phyloP scores from a whole-genome alignment of 2,797 vertebrate genomes.

The Gorsachius magnificus region DNA sequence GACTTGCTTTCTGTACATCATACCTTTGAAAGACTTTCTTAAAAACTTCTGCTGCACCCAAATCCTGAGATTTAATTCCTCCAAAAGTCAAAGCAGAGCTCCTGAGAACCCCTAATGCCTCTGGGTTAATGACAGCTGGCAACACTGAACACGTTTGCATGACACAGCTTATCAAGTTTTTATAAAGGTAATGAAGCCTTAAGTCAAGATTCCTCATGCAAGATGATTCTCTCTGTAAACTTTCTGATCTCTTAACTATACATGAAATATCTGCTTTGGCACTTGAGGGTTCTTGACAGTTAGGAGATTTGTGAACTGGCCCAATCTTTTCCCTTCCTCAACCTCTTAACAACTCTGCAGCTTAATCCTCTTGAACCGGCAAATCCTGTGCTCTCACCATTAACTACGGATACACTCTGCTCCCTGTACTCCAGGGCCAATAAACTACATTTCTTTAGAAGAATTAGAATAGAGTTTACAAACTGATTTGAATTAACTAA shows the following conservation, averaged over 20 bases:
- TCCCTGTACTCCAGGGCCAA: background rate
- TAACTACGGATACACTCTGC: background rate
- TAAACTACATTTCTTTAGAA: background rate
- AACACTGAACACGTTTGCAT: background rate
- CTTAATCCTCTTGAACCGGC: background rate
- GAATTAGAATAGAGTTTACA: background rate
- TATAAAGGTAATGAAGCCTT: background rate
- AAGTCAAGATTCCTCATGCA: background rate
- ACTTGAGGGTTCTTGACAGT: background rate
- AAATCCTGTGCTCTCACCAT: background rate
- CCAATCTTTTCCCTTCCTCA: background rate
- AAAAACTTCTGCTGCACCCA: background rate
- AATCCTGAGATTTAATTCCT: background rate
- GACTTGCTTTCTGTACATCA: background rate
- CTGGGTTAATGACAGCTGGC: background rate
- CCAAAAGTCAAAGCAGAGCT: background rate
- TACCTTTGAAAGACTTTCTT: background rate
- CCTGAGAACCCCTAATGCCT: background rate
- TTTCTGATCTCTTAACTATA: background rate
- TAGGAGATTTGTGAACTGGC: background rate
- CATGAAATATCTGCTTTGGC: background rate
- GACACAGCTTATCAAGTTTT: background rate
- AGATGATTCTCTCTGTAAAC: background rate
- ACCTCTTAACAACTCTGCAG: background rate
- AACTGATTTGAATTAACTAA: conserved; percentile 9